Evolutionary conservation across 2,888 invertebrate species (phyloP).

Genomic region (Melanotus villosus): DNA sequence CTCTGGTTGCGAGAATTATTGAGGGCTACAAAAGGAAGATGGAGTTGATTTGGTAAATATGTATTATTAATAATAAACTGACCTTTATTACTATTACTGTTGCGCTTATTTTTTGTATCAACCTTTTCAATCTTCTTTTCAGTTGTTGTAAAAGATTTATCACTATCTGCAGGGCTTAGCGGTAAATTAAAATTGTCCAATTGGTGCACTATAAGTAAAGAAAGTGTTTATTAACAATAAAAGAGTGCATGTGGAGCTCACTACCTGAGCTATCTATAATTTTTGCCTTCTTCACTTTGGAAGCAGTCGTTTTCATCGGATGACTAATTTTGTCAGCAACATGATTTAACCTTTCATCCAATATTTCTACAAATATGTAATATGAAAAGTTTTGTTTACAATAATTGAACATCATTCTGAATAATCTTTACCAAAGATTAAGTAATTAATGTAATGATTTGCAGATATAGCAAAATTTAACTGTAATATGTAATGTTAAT

Average conservation of each 20-base stretch:
- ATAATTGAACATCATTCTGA: no score
- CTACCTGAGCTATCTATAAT: conserved; percentile 17
- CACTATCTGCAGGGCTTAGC: conserved; percentile 64
- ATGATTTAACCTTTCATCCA: background rate
- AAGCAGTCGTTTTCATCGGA: background rate
- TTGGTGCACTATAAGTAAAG: conserved; percentile 32
- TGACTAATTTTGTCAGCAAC: background rate
- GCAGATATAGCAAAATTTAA: no score
- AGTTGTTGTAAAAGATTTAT: conserved; percentile 52
- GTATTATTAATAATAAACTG: no score
- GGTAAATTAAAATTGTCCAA: conserved; percentile 60
- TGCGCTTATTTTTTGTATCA: conserved; percentile 5
- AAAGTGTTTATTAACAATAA: background rate
- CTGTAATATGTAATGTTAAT: no score
- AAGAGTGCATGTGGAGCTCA: background rate
- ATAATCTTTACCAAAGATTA: no score
- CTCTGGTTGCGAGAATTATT: conserved; percentile 64
- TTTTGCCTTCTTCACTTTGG: conserved; percentile 22
- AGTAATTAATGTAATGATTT: no score
- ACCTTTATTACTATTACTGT: conserved; percentile 15
- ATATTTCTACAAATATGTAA: background rate
- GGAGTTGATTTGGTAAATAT: no score
- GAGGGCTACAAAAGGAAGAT: conserved; percentile 43
- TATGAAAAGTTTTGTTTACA: background rate
- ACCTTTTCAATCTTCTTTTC: conserved; percentile 22